Conservation (phyloP, 2,797 vertebrate genomes). For the Poecilia gillii region DNA sequence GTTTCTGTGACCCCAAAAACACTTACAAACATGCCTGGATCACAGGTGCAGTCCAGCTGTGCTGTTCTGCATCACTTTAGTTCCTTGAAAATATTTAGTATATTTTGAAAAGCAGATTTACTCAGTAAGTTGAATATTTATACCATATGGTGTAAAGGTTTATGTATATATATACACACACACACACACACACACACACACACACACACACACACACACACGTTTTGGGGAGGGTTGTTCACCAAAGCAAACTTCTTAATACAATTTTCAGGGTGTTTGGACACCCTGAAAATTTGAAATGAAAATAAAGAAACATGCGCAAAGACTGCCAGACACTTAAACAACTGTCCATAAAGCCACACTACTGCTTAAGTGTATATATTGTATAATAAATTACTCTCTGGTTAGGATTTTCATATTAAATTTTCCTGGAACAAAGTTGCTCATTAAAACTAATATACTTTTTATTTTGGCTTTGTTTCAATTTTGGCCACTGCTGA, state of each 20-base stretch:
- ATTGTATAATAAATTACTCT: constrained; percentile 18
- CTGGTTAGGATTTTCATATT: constrained; percentile 30
- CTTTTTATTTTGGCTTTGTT: constrained; percentile 30
- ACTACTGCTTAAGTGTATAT: background rate
- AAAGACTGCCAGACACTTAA: constrained; percentile 36
- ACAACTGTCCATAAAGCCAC: constrained; percentile 2
- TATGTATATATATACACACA: too few relatives aligned
- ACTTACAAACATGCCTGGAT: constrained; percentile 19
- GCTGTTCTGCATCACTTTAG: constrained; percentile 19
- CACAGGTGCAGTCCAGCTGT: constrained; percentile 36
- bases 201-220: too few relatives aligned
- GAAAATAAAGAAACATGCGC: constrained; percentile 16
- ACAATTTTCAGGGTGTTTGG: constrained; percentile 5
- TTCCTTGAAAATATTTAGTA: constrained; percentile 21
- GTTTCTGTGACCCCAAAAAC: constrained; percentile 38
- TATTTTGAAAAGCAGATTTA: constrained; percentile 28
- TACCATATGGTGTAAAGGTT: background rate
- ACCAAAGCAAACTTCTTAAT: constrained; percentile 1
- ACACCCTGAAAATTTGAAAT: background rate
- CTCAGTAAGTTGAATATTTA: background rate
- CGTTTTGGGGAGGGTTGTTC: constrained; percentile 5
- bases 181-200: too few relatives aligned
- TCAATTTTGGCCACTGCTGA: constrained; percentile 13
- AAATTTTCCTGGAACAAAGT: constrained; percentile 41
- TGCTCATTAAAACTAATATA: constrained; percentile 28